These are phyloP conservation scores for Lophochroa leadbeateri DNA, from an alignment of 2,113 vertebrate species.

Conservation along the genomic window DNA sequence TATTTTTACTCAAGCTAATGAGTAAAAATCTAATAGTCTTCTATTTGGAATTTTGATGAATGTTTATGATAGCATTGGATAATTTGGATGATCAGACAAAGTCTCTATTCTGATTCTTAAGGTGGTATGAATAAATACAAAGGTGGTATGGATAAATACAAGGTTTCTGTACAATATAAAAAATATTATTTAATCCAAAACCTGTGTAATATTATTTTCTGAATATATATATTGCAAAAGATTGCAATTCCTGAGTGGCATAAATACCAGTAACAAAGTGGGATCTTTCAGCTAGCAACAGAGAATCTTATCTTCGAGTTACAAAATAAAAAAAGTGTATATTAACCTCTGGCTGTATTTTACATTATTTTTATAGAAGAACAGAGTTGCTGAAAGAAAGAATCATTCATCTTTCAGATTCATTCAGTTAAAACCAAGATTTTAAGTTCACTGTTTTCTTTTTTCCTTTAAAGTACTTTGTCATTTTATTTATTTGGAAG, in stretches of 20 bases:
- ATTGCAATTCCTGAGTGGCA: not conserved
- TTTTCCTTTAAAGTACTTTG: not conserved
- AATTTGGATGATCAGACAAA: not conserved
- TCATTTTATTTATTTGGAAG: not conserved
- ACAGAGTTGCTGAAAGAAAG: not conserved
- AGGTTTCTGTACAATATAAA: not conserved
- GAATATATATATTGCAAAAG: not conserved
- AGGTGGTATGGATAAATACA: not conserved
- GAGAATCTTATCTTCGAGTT: not conserved
- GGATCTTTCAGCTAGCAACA: not conserved
- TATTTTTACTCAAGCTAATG: not conserved
- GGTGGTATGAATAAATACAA: not conserved
- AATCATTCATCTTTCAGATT: not conserved
- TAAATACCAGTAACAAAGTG: not conserved
- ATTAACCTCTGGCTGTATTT: not conserved
- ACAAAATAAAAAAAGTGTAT: not conserved
- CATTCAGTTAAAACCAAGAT: not conserved
- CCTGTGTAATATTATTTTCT: not conserved
- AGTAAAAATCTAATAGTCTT: not conserved
- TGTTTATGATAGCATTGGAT: not conserved
- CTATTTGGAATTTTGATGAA: not conserved
- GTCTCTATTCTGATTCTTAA: not conserved
- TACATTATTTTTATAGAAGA: not conserved
- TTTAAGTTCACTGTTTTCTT: not conserved
- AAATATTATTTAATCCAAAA: not conserved